Conservation (phyloP, 2,797 vertebrate species). For the Zalophus californianus region DNA sequence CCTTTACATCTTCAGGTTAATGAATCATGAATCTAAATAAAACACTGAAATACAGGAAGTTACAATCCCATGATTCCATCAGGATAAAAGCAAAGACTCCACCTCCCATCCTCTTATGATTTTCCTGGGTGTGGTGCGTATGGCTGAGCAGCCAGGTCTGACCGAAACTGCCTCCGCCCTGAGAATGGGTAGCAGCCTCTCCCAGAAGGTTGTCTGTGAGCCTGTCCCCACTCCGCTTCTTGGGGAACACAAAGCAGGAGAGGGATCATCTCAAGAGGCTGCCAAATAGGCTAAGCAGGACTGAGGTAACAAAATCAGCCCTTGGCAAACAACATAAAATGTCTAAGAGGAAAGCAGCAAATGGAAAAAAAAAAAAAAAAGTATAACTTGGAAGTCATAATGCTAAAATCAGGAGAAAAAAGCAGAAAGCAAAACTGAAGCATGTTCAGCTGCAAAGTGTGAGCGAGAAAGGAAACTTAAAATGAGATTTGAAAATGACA, state of each 20-base stretch:
- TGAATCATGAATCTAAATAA: background rate
- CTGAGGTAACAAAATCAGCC: background rate
- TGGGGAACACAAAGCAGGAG: background rate
- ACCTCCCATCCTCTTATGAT: background rate
- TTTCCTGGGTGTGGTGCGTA: fast-evolving
- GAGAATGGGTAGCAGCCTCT: background rate
- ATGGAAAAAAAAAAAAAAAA: background rate
- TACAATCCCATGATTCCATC: too few relatives aligned
- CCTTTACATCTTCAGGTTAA: background rate
- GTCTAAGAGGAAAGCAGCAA: background rate
- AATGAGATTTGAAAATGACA: background rate
- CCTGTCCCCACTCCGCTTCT: background rate
- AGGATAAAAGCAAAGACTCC: background rate
- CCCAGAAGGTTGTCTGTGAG: background rate
- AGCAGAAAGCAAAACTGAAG: background rate
- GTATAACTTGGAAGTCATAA: background rate
- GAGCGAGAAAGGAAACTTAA: background rate
- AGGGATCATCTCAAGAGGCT: background rate
- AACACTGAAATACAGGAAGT: background rate
- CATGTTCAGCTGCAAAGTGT: background rate
- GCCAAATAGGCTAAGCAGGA: background rate
- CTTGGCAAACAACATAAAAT: background rate
- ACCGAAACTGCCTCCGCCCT: background rate
- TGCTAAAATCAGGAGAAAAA: background rate
- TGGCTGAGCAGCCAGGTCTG: background rate